Base-by-base conservation (phyloP, 2,888 invertebrate genomes). In the Leptopterna dolabrata region DNA sequence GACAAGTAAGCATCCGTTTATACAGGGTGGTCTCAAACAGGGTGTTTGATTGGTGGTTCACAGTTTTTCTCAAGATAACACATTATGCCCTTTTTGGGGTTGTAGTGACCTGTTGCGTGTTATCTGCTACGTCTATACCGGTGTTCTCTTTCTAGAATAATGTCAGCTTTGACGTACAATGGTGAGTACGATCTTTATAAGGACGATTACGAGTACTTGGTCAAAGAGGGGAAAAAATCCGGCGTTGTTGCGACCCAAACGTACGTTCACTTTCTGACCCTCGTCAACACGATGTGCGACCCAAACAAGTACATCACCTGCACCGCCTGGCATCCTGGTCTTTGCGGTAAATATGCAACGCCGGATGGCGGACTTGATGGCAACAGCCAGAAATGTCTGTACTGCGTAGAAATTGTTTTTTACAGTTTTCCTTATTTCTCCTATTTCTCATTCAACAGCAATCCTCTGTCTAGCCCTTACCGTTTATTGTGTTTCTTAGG, bases 301-400 rank as follows among this genome's bases (percentile, higher is more conserved):
- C 87, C 88, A 14, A 90, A 90, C 9, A 91, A 90, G 89, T 81
- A 90, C 2, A 90, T 92, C 7, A 91, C 91, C 1, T 90, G 91
- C 71, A 90, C 90, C 24, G 91, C 91, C 13, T 91, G 92, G 92
- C 91, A 91, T 87, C 90, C 91, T 4, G 89, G 83, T n/a, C 76
- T 90, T 2, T 80, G 89, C 1, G 90, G 90, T 90, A 16, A 78
- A 51, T 55, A 13, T 16, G 13, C 14, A 55, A 16, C 55, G 11
- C 3, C 3, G 19, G 19, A 4, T n/a, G n/a, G n/a, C n/a, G n/a
- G 7, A 16, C 19, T 29, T 19, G 14, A 1, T 55, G 19, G 19
- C 16, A 24, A 27, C 47, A 14, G 11, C 47, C 11, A 14, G 11
- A 47, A 47, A 47, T 14, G n/a, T n/a, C n/a, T n/a, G n/a, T n/a